Base-by-base conservation (phyloP, 2,888 invertebrate species). In the Epinotia ramella region DNA sequence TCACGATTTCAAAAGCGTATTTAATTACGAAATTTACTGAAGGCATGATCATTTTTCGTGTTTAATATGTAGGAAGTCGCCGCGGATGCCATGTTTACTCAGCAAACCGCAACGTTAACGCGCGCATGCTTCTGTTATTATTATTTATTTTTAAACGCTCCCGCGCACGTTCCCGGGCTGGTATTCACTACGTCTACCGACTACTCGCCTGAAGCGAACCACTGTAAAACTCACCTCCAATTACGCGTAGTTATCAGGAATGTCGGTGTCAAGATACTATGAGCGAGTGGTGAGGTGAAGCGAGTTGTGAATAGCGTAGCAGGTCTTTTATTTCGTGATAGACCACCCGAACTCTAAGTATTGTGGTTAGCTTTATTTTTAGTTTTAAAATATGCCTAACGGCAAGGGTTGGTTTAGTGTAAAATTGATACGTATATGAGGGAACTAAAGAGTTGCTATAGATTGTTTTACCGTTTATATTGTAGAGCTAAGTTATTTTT, bases 71-170 rank as follows among this genome's bases (percentile, higher is more conserved):
- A 88, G 92, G 92, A 91, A 92, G 91, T 89, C 84, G 81, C 80
- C 84, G 84, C 90, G 93, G 92, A 92, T 88, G 92, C 89, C 81
- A 83, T 93, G 93, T 93, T 93, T 93, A 92, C 86, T 81, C 84
- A 85, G 81, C 84, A 86, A 87, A 93, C 93, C 93, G 88, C 93
- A 91, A 88, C 87, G 83, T 84, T 81, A 82, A 82, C 82, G 86
- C 86, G 79, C 80, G 87, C 88, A 87, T 85, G 80, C 84, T 82
- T 82, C 81, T 85, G 89, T 89, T 90, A 89, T 91, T 89, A 92
- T 90, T 88, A 91, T 92, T 91, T 92, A 92, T 92, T 92, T 92
- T 91, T 91, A 89, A 84, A 84, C 88, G 80, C 84, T 80, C 82
- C 40, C 73, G 77, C 79, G 80, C 80, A 80, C 78, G 77, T 76